Percentiles rank a stretch among this genome's conserved stretches.
phyloP scores from a whole-genome alignment of 1,140 invertebrate species.

The Papilio xuthus region DNA sequence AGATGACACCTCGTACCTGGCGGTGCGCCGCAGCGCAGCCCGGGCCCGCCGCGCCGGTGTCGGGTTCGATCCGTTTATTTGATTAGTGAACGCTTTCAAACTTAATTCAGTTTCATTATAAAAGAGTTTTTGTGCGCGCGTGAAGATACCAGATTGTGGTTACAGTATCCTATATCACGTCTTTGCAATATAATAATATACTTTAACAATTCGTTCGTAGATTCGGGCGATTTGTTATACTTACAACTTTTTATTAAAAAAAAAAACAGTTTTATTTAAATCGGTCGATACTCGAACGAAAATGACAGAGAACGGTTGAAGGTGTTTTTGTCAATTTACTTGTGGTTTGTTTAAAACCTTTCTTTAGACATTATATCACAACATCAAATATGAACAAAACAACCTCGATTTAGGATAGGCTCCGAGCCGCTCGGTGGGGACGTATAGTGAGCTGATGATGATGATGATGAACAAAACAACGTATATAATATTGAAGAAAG shows the following conservation, averaged over 20 bases:
- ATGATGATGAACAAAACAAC: too few relatives aligned
- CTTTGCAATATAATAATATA: slow-evolving; percentile 18
- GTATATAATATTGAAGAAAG: too few relatives aligned
- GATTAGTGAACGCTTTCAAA: slow-evolving; percentile 56
- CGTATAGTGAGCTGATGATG: too few relatives aligned
- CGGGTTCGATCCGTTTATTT: slow-evolving; percentile 55
- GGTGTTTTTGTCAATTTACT: too few relatives aligned
- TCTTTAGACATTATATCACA: too few relatives aligned
- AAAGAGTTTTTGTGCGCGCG: slow-evolving; percentile 27
- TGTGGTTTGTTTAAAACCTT: too few relatives aligned
- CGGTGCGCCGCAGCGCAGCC: slow-evolving; percentile 33
- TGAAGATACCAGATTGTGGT: slow-evolving; percentile 48
- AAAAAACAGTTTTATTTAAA: neutral
- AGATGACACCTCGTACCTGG: slow-evolving; percentile 57
- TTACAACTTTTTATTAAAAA: neutral
- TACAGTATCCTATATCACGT: slow-evolving; percentile 39
- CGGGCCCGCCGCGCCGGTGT: slow-evolving; percentile 50
- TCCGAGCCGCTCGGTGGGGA: too few relatives aligned
- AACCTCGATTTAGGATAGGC: too few relatives aligned
- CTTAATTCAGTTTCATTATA: slow-evolving; percentile 48
- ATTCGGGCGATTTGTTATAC: slow-evolving; percentile 1
- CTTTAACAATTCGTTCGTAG: neutral
- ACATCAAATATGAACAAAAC: too few relatives aligned
- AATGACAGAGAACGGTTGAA: neutral
- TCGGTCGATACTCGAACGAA: neutral